Percentiles rank a stretch among this genome's conserved stretches.
Conservation (phyloP, 2,113 vertebrate genomes). For the Planiliza haematocheilus region DNA sequence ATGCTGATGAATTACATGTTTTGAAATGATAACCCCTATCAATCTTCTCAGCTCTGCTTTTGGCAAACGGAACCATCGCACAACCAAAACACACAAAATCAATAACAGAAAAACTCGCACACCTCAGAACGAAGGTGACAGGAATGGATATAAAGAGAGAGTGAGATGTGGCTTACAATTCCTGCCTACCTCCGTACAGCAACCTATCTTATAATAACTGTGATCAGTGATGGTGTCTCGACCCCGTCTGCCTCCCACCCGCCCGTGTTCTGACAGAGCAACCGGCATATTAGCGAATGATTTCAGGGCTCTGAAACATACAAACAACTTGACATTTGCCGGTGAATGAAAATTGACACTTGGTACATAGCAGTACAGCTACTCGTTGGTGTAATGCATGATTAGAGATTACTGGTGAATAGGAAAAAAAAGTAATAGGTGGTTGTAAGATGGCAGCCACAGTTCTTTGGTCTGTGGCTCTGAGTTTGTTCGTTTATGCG, state of each 20-base stretch:
- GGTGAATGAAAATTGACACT: conserved; percentile 50
- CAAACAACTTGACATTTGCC: conserved; percentile 75
- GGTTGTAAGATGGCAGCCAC: conserved; percentile 21
- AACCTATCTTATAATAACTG: conserved; percentile 48
- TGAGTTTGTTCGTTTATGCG: conserved; percentile 8
- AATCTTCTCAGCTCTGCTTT: conserved; percentile 64
- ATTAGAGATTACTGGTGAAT: conserved; percentile 42
- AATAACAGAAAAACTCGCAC: conserved; percentile 31
- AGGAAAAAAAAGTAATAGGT: conserved; percentile 38
- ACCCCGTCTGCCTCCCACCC: not conserved
- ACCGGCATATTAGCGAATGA: conserved; percentile 32
- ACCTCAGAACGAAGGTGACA: conserved; percentile 35
- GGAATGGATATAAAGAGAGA: conserved; percentile 33
- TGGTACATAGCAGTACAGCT: conserved; percentile 15
- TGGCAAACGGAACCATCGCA: conserved; percentile 27
- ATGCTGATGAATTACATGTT: conserved; percentile 75
- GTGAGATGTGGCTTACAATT: conserved; percentile 45
- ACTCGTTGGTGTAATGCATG: conserved; percentile 38
- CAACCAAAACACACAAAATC: conserved; percentile 50
- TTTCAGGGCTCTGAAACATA: conserved; percentile 48
- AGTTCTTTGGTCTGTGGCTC: not conserved
- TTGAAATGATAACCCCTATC: conserved; percentile 69
- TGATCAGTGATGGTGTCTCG: conserved; percentile 33
- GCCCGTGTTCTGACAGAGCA: conserved; percentile 15
- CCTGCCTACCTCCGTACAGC: not conserved